Percentiles rank a stretch among this genome's conserved stretches.
phyloP scores from a whole-genome alignment of 2,113 vertebrate species.

The Geococcyx californianus region DNA sequence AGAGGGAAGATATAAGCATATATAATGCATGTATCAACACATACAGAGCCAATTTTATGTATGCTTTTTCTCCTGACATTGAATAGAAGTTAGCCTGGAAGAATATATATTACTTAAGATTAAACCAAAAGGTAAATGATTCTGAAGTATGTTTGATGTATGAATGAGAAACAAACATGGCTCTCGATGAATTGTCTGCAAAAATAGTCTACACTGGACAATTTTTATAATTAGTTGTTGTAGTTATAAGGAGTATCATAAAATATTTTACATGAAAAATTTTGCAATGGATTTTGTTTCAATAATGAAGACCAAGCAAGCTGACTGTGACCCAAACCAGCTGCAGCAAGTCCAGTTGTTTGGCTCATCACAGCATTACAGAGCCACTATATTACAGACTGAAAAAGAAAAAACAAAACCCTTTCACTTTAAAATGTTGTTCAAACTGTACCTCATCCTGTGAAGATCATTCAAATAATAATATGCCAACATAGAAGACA shows the following conservation, averaged over 20 bases:
- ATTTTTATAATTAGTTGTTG: background rate
- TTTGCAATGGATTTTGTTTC: background rate
- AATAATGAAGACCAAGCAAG: background rate
- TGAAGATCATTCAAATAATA: background rate
- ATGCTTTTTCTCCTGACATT: background rate
- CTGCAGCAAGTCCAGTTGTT: background rate
- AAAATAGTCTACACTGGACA: background rate
- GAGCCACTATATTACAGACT: background rate
- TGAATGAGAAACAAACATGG: background rate
- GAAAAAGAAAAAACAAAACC: background rate
- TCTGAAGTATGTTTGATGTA: background rate
- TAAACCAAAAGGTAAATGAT: background rate
- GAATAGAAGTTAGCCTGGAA: background rate
- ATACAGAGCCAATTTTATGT: background rate
- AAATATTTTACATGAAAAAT: background rate
- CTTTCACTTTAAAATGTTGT: rapidly evolving
- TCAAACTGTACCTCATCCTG: background rate
- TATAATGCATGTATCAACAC: background rate
- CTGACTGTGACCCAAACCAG: background rate
- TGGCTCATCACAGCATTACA: background rate
- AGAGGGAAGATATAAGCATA: background rate
- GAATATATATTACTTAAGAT: background rate
- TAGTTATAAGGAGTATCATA: background rate
- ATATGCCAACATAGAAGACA: background rate
- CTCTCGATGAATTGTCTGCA: background rate